Evolutionary conservation across 2,797 vertebrate genomes (phyloP).

Genomic region (Aulostomus chinensis): DNA sequence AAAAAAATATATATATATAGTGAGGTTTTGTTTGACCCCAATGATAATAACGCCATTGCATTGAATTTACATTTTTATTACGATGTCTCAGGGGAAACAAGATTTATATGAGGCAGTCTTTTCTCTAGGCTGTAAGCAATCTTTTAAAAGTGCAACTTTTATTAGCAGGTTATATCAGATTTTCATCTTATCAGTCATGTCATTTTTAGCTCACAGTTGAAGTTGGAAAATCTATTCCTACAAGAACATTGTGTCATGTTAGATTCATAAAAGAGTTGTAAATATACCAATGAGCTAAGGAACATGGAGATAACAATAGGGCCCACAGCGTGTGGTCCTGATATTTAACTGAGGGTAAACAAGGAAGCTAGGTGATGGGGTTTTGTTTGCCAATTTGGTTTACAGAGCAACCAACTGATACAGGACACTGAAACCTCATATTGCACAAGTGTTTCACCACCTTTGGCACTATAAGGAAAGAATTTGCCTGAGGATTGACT

Average conservation of each 20-base stretch:
- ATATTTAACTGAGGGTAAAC: slow-evolving; percentile 52
- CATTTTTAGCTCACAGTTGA: too few species aligned
- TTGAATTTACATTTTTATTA: too few species aligned
- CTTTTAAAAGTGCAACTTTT: too few species aligned
- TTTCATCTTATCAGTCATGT: too few species aligned
- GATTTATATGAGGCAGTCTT: too few species aligned
- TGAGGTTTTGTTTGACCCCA: too few species aligned
- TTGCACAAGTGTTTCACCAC: slow-evolving; percentile 33
- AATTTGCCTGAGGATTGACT: slow-evolving; percentile 5
- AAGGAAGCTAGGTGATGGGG: slow-evolving; percentile 41
- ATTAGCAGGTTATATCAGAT: too few species aligned
- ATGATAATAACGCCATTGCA: too few species aligned
- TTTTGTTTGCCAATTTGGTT: slow-evolving; percentile 54
- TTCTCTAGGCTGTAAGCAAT: too few species aligned
- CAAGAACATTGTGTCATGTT: slow-evolving; percentile 12
- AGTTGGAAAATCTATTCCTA: slow-evolving; percentile 20
- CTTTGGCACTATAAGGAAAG: not conserved
- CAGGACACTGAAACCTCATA: too few species aligned
- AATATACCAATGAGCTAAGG: slow-evolving; percentile 27
- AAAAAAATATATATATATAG: too few species aligned
- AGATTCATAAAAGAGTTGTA: slow-evolving; percentile 38
- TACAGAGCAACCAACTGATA: slow-evolving; percentile 40
- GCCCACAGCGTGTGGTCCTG: slow-evolving; percentile 11
- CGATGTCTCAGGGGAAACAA: too few species aligned
- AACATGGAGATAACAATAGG: slow-evolving; percentile 29